Percentiles rank a stretch among this genome's conserved stretches.
Evolutionary conservation across 2,888 invertebrate species (phyloP).

Genomic region (Zaprionus bogoriensis): DNA sequence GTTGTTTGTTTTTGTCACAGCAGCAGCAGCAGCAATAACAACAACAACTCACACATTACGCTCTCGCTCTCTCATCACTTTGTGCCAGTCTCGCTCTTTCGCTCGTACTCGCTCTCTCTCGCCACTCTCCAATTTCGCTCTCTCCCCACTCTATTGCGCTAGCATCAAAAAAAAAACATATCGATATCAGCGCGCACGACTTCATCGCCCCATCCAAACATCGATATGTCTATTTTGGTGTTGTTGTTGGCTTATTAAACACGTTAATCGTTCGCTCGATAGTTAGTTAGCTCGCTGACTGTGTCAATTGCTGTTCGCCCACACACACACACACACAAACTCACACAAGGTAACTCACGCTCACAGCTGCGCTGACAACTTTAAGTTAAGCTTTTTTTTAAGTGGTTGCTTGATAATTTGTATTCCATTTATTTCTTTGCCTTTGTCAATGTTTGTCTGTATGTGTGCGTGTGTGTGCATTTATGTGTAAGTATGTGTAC

Average conservation of each 20-base stretch:
- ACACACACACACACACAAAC: constrained; percentile 5
- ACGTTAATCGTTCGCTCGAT: constrained; percentile 47
- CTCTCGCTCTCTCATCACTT: constrained; percentile 17
- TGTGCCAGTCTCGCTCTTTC: constrained; percentile 39
- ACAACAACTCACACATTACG: constrained; percentile 27
- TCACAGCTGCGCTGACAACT: constrained; percentile 16
- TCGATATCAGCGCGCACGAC: constrained; percentile 42
- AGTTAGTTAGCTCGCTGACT: constrained; percentile 15
- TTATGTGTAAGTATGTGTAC: constrained; percentile 22
- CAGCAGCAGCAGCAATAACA: constrained; percentile 1
- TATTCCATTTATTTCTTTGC: constrained; percentile 19
- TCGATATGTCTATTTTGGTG: constrained; percentile 56
- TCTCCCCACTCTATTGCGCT: constrained; percentile 8
- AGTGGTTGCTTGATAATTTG: constrained; percentile 47
- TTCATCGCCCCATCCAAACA: constrained; percentile 31
- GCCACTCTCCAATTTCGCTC: constrained; percentile 2
- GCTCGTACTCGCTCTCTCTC: constrained; percentile 14
- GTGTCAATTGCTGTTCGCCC: constrained; percentile 21
- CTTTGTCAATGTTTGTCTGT: constrained; percentile 9
- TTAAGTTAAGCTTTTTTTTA: constrained; percentile 53
- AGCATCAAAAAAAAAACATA: constrained; percentile 8
- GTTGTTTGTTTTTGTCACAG: not conserved
- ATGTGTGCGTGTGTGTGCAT: not conserved
- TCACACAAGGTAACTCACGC: not conserved
- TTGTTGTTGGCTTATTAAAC: constrained; percentile 60